phyloP scores from a whole-genome alignment of 2,113 vertebrate genomes.

The Xenopus borealis region DNA sequence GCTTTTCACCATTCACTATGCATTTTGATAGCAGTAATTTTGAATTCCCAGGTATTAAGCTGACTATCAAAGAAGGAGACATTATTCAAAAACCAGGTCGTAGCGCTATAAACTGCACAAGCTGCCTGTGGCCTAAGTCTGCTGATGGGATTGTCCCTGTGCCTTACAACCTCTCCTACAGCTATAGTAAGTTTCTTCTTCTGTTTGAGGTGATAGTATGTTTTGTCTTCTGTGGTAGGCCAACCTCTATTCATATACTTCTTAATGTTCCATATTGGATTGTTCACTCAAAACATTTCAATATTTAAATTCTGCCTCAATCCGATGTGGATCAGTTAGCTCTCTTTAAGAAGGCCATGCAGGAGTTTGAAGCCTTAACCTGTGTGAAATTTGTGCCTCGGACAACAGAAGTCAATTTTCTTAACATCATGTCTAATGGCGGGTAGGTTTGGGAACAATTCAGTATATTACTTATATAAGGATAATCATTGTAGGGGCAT shows the following conservation, averaged over 20 bases:
- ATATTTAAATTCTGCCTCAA: constrained; percentile 30
- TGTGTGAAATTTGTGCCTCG: constrained; percentile 76
- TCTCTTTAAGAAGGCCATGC: constrained; percentile 63
- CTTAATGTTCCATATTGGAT: neutral
- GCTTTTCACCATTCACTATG: too few species aligned
- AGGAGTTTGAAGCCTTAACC: constrained; percentile 70
- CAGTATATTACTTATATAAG: too few species aligned
- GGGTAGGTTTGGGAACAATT: constrained; percentile 6
- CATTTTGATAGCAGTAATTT: too few species aligned
- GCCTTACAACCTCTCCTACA: constrained; percentile 3
- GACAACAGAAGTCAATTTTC: constrained; percentile 74
- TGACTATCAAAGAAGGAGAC: neutral
- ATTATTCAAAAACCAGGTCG: neutral
- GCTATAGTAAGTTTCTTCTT: constrained; percentile 7
- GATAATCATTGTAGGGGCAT: too few species aligned
- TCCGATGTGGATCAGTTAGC: constrained; percentile 51
- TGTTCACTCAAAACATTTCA: too few species aligned
- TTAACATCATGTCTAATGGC: constrained; percentile 64
- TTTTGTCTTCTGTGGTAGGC: neutral
- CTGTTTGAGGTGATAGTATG: neutral
- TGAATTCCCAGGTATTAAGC: too few species aligned
- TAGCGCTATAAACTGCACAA: neutral
- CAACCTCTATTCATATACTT: neutral
- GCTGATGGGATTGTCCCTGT: neutral
- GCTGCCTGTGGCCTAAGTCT: constrained; percentile 13